Evolutionary conservation across 2,888 invertebrate genomes (phyloP).

Genomic region (Salpingus planirostris): DNA sequence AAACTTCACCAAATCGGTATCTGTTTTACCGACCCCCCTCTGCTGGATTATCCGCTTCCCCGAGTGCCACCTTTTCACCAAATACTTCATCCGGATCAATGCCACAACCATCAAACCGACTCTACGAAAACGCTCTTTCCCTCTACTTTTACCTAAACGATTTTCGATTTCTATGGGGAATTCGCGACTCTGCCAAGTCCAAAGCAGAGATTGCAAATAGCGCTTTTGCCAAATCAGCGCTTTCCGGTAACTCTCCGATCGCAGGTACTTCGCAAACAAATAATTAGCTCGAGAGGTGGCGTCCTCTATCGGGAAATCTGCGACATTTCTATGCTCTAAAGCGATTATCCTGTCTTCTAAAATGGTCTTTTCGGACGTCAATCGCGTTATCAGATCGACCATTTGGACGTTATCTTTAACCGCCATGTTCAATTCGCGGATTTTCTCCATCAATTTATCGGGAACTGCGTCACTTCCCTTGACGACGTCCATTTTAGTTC

Average conservation of each 20-base stretch:
- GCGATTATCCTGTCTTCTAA: slow-evolving; percentile 43
- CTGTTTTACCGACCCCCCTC: slow-evolving; percentile 2
- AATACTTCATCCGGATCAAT: slow-evolving; percentile 56
- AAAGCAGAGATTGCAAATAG: slow-evolving; percentile 53
- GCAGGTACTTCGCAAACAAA: slow-evolving; percentile 59
- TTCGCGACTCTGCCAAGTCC: slow-evolving; percentile 4
- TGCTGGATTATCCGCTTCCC: slow-evolving; percentile 43
- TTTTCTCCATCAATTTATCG: slow-evolving; percentile 34
- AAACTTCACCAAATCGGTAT: slow-evolving; percentile 22
- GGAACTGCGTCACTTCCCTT: slow-evolving; percentile 24
- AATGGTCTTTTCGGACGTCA: slow-evolving; percentile 43
- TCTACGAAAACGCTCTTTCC: slow-evolving; percentile 36
- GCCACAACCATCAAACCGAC: slow-evolving; percentile 50
- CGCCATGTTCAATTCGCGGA: slow-evolving; percentile 44
- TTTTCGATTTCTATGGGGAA: background rate
- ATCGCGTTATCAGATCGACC: slow-evolving; percentile 37
- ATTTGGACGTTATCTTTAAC: slow-evolving; percentile 47
- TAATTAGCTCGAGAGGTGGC: slow-evolving; percentile 41
- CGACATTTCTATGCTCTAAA: slow-evolving; percentile 32
- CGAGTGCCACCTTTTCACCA: slow-evolving; percentile 54
- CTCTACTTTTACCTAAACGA: background rate
- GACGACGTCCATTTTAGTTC: background rate
- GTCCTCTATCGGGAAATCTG: slow-evolving; percentile 30
- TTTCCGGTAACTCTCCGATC: slow-evolving; percentile 78
- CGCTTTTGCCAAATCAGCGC: slow-evolving; percentile 86